Base-by-base conservation (phyloP, 2,888 invertebrate genomes). In the Balanococcus diminutus region DNA sequence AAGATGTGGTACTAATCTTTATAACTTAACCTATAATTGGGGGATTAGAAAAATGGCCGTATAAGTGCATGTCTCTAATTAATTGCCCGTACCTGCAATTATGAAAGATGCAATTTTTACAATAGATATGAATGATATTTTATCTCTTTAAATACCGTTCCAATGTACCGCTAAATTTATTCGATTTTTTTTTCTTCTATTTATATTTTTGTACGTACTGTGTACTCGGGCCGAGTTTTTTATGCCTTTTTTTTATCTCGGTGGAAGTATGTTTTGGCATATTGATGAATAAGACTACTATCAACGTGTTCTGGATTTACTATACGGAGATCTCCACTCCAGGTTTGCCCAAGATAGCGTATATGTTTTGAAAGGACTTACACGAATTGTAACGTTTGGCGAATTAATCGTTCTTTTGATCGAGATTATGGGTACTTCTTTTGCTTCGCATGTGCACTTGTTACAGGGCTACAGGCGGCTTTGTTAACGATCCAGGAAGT, bases 31-130 rank as follows among this genome's bases (percentile, higher is more conserved):
- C 84, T 84, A 42, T 84, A 84, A 84, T 84, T 84, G 84, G 84
- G 72, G 67, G 61, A 84, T 84, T 84, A 84, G 42, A 84, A 84
- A 84, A 84, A 84, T 84, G 72, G 84, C 67, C 61, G 84, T 72
- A 84, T 72, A 72, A 32, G 83, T 84, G 67, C 32, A 61, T 61
- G 67, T 72, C 72, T 84, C 67, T 84, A 84, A 84, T 84, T 84
- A 84, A 84, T 84, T 84, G 84, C 84, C 42, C 67, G 32, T 84
- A 61, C 72, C 72, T 61, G 36, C 84, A 61, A 67, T 67, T 72
- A 72, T 72, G 31, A 67, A 25, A 46, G 72, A 72, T 72, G 72
- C 72, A 28, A 72, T 25, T 72, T 72, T 72, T 42, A 42, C 42
- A 42, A 42, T 22, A 72, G 28, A 72, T 72, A 72, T 72, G 72